phyloP scores from a whole-genome alignment of 2,888 invertebrate genomes.

The Aquatica leii region DNA sequence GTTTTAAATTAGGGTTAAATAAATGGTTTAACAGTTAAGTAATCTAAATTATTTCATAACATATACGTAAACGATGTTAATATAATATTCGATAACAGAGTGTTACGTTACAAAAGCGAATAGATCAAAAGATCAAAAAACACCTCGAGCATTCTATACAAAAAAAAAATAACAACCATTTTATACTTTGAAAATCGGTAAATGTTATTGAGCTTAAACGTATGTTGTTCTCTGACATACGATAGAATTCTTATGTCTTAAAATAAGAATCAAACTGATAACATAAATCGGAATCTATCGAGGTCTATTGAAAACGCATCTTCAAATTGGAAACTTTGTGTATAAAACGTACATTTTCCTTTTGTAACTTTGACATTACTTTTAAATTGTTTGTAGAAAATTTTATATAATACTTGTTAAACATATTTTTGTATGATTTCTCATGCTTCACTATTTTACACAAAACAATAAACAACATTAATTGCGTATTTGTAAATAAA shows the following conservation, averaged over 20 bases:
- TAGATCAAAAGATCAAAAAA: slow-evolving; percentile 22
- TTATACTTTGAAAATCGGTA: slow-evolving; percentile 17
- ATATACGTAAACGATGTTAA: slow-evolving; percentile 24
- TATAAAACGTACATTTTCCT: background rate
- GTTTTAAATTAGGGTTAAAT: slow-evolving; percentile 27
- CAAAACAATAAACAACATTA: too few species aligned
- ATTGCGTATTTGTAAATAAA: too few species aligned
- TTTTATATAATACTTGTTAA: too few species aligned
- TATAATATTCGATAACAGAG: slow-evolving; percentile 27
- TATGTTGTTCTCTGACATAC: slow-evolving; percentile 13
- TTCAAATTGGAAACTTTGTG: background rate
- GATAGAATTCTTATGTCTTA: slow-evolving; percentile 3
- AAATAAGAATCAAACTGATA: background rate
- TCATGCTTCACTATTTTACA: too few species aligned
- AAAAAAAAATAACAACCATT: slow-evolving; percentile 13
- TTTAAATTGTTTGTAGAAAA: too few species aligned
- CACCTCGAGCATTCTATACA: slow-evolving; percentile 17
- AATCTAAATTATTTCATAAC: slow-evolving; percentile 28
- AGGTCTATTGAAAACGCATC: background rate
- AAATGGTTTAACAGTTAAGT: slow-evolving; percentile 30
- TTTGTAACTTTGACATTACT: too few species aligned
- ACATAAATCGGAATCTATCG: background rate
- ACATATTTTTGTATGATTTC: too few species aligned
- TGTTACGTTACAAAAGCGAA: slow-evolving; percentile 17
- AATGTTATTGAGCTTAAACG: slow-evolving; percentile 13